Evolutionary conservation across 2,797 vertebrate species (phyloP).

Genomic region (Pangasius krempfi): DNA sequence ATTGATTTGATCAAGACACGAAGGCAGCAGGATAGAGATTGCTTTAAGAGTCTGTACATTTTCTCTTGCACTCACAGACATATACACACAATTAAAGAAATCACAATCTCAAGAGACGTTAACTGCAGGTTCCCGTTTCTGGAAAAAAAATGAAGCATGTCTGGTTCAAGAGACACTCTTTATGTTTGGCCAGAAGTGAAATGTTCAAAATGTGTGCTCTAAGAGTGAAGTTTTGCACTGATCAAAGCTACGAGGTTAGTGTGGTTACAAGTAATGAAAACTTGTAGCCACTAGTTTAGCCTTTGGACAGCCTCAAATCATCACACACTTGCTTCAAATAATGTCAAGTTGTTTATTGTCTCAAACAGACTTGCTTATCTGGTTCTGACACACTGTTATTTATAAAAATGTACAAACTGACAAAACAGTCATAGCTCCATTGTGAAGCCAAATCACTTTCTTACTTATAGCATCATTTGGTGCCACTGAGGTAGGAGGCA

Average conservation of each 20-base stretch:
- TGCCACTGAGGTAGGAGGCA: not conserved
- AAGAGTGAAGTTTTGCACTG: not conserved
- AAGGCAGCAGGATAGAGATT: not conserved
- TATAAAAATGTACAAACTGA: not conserved
- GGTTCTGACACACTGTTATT: not conserved
- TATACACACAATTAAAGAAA: conserved; percentile 12
- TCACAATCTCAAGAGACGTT: conserved; percentile 24
- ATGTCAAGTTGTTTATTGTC: not conserved
- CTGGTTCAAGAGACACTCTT: conserved; percentile 2
- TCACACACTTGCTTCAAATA: not conserved
- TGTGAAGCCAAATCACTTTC: not conserved
- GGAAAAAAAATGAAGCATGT: not conserved
- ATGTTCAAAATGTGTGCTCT: not conserved
- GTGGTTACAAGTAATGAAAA: conserved; percentile 8
- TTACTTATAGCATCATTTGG: not conserved
- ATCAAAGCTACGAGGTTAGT: not conserved
- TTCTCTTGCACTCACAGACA: not conserved
- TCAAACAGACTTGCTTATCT: not conserved
- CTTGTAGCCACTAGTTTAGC: not conserved
- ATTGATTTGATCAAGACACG: not conserved
- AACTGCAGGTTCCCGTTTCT: conserved; percentile 26
- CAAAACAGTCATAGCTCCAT: not conserved
- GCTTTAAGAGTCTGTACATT: conserved; percentile 1
- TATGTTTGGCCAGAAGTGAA: conserved; percentile 19
- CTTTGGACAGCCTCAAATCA: not conserved